Base-by-base conservation (phyloP, 2,797 vertebrate genomes). In the Iguana delicatissima region DNA sequence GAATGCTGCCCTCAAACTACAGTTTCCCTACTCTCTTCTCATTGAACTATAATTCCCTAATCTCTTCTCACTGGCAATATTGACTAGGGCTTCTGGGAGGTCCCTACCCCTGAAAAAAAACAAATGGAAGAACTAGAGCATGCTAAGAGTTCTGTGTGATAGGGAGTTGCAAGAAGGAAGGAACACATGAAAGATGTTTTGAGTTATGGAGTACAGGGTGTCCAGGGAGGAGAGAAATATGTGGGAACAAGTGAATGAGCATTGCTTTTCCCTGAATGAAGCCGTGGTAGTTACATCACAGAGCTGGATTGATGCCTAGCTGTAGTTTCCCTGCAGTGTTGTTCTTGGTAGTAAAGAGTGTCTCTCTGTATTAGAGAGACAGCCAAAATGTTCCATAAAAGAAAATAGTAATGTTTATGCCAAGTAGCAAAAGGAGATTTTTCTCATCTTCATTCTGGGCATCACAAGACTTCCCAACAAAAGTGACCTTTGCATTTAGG, bases 341-440 rank as follows among this genome's bases (percentile, higher is more conserved):
- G n/a, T 12, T 80, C 0, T 77, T 91, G 32, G 52, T 80, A 59
- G 87, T 55, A 74, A 80, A 46, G 74, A 73, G 52, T 86, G 52
- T 38, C 85, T 86, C 26, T 79, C 59, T 62, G 88, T 7, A 6
- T 74, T 77, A 87, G 26, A 42, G 35, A 77, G 52, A 76, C 80
- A 87, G 50, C 69, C 72, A 91, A 90, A 69, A 89, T 76, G 2
- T 0, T 6, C 83, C 12, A 4, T 76, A 85, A 77, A 82, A n/a
- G 1, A 86, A 62, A 20, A 14, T 2, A 93, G 69, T 73, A 93
- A 83, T 59, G 42, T 4, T 83, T 84, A 22, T 8, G 4, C 50
- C 18, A 55, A 2, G 20, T 74, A 35, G 2, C 0, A 3, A 85
- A 81, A 38, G 6, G 42, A 84, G 86, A 26, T 4, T 35, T 4